phyloP scores from a whole-genome alignment of 2,797 vertebrate species.

The Hippopotamyrus pictus region DNA sequence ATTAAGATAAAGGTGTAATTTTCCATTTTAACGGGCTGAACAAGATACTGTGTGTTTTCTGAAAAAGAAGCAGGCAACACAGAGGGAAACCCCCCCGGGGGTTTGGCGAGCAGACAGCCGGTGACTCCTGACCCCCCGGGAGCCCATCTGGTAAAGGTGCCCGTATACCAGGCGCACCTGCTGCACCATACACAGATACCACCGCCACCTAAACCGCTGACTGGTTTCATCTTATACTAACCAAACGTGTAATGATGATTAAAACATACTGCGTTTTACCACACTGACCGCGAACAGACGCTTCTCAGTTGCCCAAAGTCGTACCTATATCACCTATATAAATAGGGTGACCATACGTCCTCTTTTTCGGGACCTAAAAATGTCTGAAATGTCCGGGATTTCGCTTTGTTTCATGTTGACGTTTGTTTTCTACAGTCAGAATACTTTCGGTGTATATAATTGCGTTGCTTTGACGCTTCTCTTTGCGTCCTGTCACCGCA shows the following conservation, averaged over 20 bases:
- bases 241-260: not conserved
- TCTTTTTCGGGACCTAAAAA: not conserved
- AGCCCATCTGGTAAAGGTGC: not conserved
- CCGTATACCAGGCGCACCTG: not conserved
- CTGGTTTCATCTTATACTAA: not conserved
- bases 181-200: not conserved
- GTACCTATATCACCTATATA: not conserved
- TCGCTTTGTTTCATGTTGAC: not conserved
- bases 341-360: not conserved
- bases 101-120: not conserved
- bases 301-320: not conserved
- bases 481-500: not conserved
- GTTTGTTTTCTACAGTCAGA: not conserved
- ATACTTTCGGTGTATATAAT: not conserved
- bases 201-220: not conserved
- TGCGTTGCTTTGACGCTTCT: not conserved
- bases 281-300: not conserved
- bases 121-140: not conserved
- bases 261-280: not conserved
- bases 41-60: not conserved
- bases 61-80: not conserved
- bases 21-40: not conserved
- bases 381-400: not conserved
- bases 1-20: not conserved
- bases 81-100: not conserved